Evolutionary conservation across 2,888 invertebrate genomes (phyloP).

Genomic region (Cantharis nigra): DNA sequence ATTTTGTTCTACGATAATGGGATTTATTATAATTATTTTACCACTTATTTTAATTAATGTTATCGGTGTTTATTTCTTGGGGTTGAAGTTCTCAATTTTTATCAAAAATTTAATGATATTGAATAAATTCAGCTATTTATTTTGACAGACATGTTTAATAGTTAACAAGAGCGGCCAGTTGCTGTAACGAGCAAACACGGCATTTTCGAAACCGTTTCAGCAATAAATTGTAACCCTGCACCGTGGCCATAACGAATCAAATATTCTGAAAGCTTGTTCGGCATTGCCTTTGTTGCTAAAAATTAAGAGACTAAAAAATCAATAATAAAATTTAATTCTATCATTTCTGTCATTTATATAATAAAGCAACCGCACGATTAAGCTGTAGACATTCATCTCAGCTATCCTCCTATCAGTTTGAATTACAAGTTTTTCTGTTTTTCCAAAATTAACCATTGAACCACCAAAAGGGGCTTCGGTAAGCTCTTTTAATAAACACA

Average conservation of each 20-base stretch:
- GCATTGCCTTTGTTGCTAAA: conserved; percentile 6
- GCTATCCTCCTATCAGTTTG: no score
- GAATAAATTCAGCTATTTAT: conserved; percentile 9
- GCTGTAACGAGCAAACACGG: conserved; percentile 38
- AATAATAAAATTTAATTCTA: neutral
- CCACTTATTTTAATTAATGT: neutral
- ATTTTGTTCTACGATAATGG: conserved; percentile 12
- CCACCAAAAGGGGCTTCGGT: no score
- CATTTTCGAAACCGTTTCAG: conserved; percentile 25
- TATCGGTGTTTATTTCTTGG: neutral
- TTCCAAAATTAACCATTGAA: no score
- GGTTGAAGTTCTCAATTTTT: neutral
- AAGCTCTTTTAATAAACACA: no score
- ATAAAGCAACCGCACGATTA: neutral
- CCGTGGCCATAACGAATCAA: conserved; percentile 38
- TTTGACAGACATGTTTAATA: conserved; percentile 47
- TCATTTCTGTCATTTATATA: neutral
- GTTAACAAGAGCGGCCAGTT: conserved; percentile 42
- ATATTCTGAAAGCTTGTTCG: conserved; percentile 13
- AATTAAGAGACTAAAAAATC: neutral
- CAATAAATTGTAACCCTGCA: conserved; percentile 39
- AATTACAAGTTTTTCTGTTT: no score
- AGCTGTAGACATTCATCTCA: neutral
- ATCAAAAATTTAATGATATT: neutral
- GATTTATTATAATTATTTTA: conserved; percentile 14